Conservation (phyloP, 2,113 vertebrate genomes). For the Falco punctatus region DNA sequence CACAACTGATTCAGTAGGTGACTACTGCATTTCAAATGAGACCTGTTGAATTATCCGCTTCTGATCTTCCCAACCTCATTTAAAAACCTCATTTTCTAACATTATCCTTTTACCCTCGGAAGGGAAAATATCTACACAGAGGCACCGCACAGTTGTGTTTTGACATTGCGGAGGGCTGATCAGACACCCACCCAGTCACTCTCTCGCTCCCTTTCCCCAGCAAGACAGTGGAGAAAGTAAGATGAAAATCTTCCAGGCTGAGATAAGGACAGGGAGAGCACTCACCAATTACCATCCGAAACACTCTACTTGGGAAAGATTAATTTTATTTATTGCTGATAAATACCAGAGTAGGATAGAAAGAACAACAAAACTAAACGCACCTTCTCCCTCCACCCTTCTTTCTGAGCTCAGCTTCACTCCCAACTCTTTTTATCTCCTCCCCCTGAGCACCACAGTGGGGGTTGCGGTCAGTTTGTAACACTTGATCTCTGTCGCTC, state of each 20-base stretch:
- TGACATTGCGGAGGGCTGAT: neutral
- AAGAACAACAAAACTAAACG: neutral
- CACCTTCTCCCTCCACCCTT: no score
- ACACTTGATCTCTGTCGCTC: no score
- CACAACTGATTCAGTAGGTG: neutral
- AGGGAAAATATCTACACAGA: neutral
- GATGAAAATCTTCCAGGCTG: neutral
- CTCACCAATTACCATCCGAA: accelerated
- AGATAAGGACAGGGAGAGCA: neutral
- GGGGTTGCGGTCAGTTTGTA: no score
- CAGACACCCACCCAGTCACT: neutral
- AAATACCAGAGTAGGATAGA: neutral
- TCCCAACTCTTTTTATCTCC: no score
- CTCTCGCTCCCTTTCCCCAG: neutral
- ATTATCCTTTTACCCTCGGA: neutral
- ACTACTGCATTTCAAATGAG: neutral
- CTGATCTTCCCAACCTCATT: neutral
- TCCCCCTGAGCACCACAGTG: no score
- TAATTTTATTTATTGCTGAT: neutral
- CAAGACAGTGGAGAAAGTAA: neutral
- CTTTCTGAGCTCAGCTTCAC: no score
- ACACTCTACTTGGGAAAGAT: accelerated
- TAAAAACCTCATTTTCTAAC: neutral
- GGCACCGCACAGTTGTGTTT: neutral
- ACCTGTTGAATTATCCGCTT: neutral